phyloP scores from a whole-genome alignment of 2,797 vertebrate species.

The Numenius phaeopus region DNA sequence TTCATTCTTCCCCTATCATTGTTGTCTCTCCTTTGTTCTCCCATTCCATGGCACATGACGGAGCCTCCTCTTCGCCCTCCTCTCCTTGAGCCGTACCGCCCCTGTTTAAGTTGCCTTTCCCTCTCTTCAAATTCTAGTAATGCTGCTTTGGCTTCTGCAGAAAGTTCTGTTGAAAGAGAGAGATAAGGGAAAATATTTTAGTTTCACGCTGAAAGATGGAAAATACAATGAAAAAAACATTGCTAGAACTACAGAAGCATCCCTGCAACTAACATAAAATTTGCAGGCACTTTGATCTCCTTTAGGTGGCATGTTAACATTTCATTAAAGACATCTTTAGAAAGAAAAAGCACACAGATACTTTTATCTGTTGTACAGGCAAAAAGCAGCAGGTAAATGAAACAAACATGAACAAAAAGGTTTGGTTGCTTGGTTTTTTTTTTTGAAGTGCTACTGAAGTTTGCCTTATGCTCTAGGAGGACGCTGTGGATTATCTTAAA shows the following conservation, averaged over 20 bases:
- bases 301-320: constrained; percentile 61
- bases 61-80: constrained; percentile 83
- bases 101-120: constrained; percentile 90
- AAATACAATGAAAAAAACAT: neutral
- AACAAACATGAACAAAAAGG: constrained; percentile 1
- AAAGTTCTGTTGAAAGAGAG: constrained; percentile 86
- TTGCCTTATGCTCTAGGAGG: neutral
- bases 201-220: neutral
- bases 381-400: neutral
- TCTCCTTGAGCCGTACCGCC: constrained; percentile 85
- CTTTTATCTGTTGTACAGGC: neutral
- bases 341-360: neutral
- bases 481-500: neutral
- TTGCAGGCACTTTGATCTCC: constrained; percentile 51
- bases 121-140: constrained; percentile 92
- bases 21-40: constrained; percentile 85
- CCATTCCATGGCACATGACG: constrained; percentile 78
- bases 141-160: constrained; percentile 96
- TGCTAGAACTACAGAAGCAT: neutral
- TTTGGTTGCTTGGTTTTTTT: neutral
- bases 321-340: constrained; percentile 7
- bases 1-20: constrained; percentile 88
- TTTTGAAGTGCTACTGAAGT: neutral
- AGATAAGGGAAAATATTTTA: neutral
- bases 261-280: neutral